Evolutionary conservation across 2,888 invertebrate genomes (phyloP).

Genomic region (Belgica antarctica): DNA sequence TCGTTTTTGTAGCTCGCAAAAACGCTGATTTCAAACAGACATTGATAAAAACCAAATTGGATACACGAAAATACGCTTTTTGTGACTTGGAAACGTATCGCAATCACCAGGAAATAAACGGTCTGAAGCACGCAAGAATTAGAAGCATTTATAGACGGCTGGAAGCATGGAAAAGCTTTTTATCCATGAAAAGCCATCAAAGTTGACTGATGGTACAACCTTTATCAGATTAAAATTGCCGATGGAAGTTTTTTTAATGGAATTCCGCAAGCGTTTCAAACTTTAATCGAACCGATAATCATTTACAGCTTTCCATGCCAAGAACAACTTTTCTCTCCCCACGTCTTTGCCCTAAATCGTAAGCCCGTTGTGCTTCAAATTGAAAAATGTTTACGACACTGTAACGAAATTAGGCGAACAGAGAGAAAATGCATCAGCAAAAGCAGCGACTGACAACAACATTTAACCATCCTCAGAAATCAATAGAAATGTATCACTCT

Average conservation of each 20-base stretch:
- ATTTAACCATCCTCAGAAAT: not conserved
- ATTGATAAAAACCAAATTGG: too few species aligned
- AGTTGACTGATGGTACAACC: not conserved
- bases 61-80: too few species aligned
- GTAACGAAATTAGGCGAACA: constrained; percentile 9
- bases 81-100: too few species aligned
- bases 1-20: too few species aligned
- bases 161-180: not conserved
- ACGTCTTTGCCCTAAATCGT: not conserved
- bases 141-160: too few species aligned
- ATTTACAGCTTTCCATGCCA: not conserved
- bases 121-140: too few species aligned
- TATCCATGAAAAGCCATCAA: not conserved
- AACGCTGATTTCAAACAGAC: too few species aligned
- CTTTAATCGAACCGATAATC: not conserved
- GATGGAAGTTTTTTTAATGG: not conserved
- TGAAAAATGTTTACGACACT: constrained; percentile 13
- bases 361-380: not conserved
- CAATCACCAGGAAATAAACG: too few species aligned
- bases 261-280: too few species aligned
- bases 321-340: not conserved
- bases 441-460: not conserved
- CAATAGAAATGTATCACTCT: constrained; percentile 12
- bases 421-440: constrained; percentile 18
- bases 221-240: not conserved